A percentile compares a stretch with the other conserved stretches of the same genome.
phyloP scores from a whole-genome alignment of 1,140 invertebrate species.

The Mylabris phalerata region DNA sequence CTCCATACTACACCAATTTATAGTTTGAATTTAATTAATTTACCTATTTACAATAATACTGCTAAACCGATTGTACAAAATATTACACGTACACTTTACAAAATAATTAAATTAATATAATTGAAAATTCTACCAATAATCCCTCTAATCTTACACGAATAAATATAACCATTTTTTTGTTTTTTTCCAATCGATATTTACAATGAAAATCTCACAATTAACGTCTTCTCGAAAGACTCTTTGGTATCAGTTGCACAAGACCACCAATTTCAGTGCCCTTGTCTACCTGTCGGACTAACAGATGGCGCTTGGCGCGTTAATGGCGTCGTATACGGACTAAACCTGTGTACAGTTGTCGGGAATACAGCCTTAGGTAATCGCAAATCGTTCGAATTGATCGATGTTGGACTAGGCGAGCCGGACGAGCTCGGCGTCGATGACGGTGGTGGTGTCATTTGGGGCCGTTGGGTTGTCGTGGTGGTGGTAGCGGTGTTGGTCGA shows the following conservation, averaged over 20 bases:
- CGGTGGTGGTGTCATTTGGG: conserved; percentile 39
- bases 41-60: conserved; percentile 13
- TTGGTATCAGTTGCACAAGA: conserved; percentile 24
- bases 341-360: conserved; percentile 35
- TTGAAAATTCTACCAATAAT: conserved; percentile 4
- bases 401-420: conserved; percentile 41
- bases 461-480: conserved; percentile 30
- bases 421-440: conserved; percentile 41
- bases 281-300: conserved; percentile 29
- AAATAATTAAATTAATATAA: conserved; percentile 3
- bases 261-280: conserved; percentile 30
- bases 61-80: conserved; percentile 12
- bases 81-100: conserved; percentile 17
- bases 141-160: conserved; percentile 16
- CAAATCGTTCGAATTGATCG: conserved; percentile 34
- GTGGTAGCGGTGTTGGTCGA: not conserved
- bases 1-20: too few relatives aligned
- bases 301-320: conserved; percentile 23
- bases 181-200: conserved; percentile 16
- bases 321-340: conserved; percentile 36
- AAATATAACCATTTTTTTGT: conserved; percentile 16
- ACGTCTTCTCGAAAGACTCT: conserved; percentile 30
- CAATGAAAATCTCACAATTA: conserved; percentile 11
- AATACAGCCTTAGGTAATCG: conserved; percentile 40
- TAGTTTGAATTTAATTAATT: too few relatives aligned